Evolutionary conservation across 1,140 invertebrate species (phyloP), one percentile per base, ranked within the genome.

Genomic region (Zeugodacus cucurbitae): DNA sequence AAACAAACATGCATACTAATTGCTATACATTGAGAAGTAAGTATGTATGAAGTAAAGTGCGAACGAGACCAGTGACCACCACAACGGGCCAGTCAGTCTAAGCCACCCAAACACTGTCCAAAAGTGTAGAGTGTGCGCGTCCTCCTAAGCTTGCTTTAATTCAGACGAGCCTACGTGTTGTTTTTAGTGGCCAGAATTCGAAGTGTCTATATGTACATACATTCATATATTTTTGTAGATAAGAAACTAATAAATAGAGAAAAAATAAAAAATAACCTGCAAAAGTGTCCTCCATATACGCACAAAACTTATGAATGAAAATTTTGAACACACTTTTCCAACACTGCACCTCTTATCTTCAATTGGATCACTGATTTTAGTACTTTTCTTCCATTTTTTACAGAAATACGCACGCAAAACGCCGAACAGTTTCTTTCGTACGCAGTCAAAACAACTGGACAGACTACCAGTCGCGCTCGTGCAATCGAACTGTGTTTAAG

Each of bases 221-320:
- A n/a, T 26, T 8, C 7, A 10, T 62, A n/a, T n/a, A 58, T 44
- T 3, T 2, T 17, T 3, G 48, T 54, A 54, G 48, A 54, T 17
- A 20, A 54, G 48, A 17, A 17, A 54, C 11, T 14, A 54, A 54
- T 17, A 54, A 17, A 54, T 62, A 62, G 5, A n/a, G 58, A 0
- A 22, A 62, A n/a, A 62, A 59, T 59, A 20, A 59, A 26, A 3
- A 59, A 59, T 59, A 59, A 3, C 22, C 11, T 17, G 3, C 48
- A 1, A 14, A 54, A 17, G 48, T 54, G 3, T 54, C 14, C 32
- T 48, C 22, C 3, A 48, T 48, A 14, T 48, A 3, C 1, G 41
- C n/a, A n/a, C 10, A 62, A 62, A 82, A 82, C 4, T 14, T 48
- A 26, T 82, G 74, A 82, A 82, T 82, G 74, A 82, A 82, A 82